Conservation (phyloP, 2,888 invertebrate species). For the Melanostoma scalare region DNA sequence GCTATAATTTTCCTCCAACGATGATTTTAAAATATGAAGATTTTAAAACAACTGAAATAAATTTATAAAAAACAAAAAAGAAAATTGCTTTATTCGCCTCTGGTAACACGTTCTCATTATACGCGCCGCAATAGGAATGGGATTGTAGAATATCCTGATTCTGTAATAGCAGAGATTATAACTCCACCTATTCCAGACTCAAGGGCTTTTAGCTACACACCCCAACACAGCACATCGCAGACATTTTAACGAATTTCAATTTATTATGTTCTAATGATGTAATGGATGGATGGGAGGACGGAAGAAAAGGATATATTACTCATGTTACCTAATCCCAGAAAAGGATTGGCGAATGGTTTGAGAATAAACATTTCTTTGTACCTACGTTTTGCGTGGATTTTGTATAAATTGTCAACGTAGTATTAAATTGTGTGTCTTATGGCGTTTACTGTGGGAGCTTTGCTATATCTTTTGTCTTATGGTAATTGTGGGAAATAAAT, state of each 20-base stretch:
- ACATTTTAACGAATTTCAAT: conserved; percentile 22
- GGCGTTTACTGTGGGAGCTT: too few relatives aligned
- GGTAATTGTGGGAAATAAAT: too few relatives aligned
- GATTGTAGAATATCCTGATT: conserved; percentile 2
- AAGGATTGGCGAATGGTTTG: too few relatives aligned
- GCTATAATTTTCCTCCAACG: not conserved
- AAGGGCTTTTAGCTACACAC: not conserved
- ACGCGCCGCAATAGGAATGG: not conserved
- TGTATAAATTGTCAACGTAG: too few relatives aligned
- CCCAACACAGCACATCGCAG: not conserved
- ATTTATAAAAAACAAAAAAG: conserved; percentile 18
- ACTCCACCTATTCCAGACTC: not conserved
- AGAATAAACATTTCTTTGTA: too few relatives aligned
- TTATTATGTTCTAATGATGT: not conserved
- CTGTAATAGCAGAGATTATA: conserved; percentile 2
- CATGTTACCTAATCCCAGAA: too few relatives aligned
- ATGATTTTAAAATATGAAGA: not conserved
- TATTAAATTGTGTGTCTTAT: too few relatives aligned
- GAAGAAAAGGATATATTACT: too few relatives aligned
- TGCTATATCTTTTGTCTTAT: too few relatives aligned
- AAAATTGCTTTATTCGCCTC: conserved; percentile 31
- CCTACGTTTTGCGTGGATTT: too few relatives aligned
- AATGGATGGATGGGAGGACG: too few relatives aligned
- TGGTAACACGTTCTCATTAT: conserved; percentile 16
- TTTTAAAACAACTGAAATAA: conserved; percentile 18